Base-by-base conservation (phyloP, 2,797 vertebrate species). In the Crax fasciolata region DNA sequence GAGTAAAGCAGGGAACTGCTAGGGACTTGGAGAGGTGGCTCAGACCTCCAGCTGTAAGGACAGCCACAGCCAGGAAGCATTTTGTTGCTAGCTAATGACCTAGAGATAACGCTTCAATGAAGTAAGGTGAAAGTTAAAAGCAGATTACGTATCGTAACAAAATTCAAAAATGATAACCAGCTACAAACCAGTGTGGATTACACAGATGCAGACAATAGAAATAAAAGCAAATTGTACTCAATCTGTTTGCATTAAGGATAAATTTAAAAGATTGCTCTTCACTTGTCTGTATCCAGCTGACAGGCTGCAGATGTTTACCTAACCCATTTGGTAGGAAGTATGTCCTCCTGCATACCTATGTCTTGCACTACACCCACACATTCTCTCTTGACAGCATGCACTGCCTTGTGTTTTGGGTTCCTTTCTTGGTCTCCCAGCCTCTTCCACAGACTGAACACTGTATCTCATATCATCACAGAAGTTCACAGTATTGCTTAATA, bases 111-210 rank as follows among this genome's bases (percentile, higher is more conserved):
- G 43, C 25, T 70, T 93, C 30, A 25, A 0, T 63, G 44, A 78
- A 52, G 9, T 59, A 23, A 81, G 39, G 39, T 38, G n/a, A 59
- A 93, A 84, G 35, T 46, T 82, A 67, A 90, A 87, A 59, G 48
- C n/a, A 81, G 79, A 35, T 75, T 57, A 63, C 35, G 87, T 32
- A 55, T 15, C 46, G 11, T 43, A 48, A 28, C 2, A 72, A 63
- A 91, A 52, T 59, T 8, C 3, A 15, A 67, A 62, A 27, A 23
- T 61, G 25, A 74, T 48, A 61, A 57, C 17, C 6, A 32, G 13
- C 9, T 43, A 24, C 46, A 38, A 32, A 17, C 35, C 35, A n/a
- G n/a, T 27, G 61, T 0, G 0, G 35, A 25, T 73, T 73, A 30
- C 28, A 4, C 2, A 59, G 63, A 43, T 18, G n/a, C 6, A 63